Conservation (phyloP, 2,113 vertebrate species). For the Diadophis punctatus region DNA sequence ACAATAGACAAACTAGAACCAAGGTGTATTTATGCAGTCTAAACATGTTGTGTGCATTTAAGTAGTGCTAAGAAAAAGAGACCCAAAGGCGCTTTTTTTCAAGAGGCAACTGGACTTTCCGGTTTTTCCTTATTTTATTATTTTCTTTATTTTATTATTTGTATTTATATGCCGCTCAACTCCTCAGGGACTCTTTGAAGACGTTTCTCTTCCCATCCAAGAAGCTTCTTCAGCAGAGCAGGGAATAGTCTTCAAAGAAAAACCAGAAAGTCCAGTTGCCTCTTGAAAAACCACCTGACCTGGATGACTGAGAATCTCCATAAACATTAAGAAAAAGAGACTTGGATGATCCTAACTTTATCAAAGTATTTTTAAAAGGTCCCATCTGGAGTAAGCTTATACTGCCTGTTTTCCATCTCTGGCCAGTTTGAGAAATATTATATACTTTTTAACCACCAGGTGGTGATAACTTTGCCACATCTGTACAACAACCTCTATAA, state of each 20-base stretch:
- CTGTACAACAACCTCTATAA: background rate
- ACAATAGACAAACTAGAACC: background rate
- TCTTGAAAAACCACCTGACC: too few relatives aligned
- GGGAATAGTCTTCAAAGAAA: too few relatives aligned
- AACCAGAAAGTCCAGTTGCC: too few relatives aligned
- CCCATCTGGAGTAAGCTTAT: background rate
- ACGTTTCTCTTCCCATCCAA: too few relatives aligned
- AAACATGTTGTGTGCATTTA: background rate
- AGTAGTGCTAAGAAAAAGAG: background rate
- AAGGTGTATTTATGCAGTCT: background rate
- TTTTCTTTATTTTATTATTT: too few relatives aligned
- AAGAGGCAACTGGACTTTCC: too few relatives aligned
- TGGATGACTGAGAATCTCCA: too few relatives aligned
- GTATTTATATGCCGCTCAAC: too few relatives aligned
- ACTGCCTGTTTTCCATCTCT: background rate
- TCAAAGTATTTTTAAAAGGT: background rate
- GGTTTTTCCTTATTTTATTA: too few relatives aligned
- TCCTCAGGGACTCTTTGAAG: too few relatives aligned
- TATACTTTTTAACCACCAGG: constrained; percentile 1
- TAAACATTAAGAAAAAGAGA: background rate
- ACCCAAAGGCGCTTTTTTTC: too few relatives aligned
- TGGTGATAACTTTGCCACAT: background rate
- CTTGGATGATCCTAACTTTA: background rate
- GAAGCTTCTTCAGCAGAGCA: too few relatives aligned
- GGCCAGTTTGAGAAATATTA: background rate